Base-by-base conservation (phyloP, 2,113 vertebrate genomes). In the Arenaria interpres region DNA sequence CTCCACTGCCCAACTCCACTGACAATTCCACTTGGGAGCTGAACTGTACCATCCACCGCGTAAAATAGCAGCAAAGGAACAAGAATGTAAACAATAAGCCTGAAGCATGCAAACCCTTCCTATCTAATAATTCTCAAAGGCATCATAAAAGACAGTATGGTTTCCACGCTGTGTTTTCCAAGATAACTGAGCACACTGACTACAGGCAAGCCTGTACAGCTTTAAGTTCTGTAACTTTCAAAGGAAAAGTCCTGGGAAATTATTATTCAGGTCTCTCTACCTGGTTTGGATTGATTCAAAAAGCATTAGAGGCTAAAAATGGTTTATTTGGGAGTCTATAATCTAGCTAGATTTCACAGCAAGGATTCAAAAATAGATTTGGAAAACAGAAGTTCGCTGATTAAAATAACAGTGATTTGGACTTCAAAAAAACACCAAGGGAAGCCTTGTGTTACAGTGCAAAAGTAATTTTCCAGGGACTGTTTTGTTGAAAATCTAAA, bases 331-430 rank as follows among this genome's bases (percentile, higher is more conserved):
- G 8, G 18, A 81, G 33, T 54, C 75, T 69, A 9, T 57, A 59
- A 73, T 43, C 76, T 50, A 83, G 39, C 41, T 87, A 68, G 30
- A 77, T 39, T 85, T 92, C 72, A 76, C 76, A 90, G 75, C 74
- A 74, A 88, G 71, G 46, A 85, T 85, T 46, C 74, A 79, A 91
- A 95, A 94, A 79, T 14, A 76, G 13, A 84, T 82, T 18, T 78
- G 86, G 82, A 86, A 94, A 97, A 84, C 72, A 90, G 71, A 96
- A 81, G 39, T 15, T 30, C 0, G 1, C 32, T 84, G 84, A 94
- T 90, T 84, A 92, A 91, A 92, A 69, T 68, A 97, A 89, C 90
- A 91, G 75, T 35, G 60, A 88, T 72, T 54, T 76, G 59, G 39
- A 89, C 41, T 86, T 81, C 23, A 79, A 89, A 88, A 54, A 92